Conservation (phyloP, 92 coral and sea anemone species). For the Bergia puertoricense region DNA sequence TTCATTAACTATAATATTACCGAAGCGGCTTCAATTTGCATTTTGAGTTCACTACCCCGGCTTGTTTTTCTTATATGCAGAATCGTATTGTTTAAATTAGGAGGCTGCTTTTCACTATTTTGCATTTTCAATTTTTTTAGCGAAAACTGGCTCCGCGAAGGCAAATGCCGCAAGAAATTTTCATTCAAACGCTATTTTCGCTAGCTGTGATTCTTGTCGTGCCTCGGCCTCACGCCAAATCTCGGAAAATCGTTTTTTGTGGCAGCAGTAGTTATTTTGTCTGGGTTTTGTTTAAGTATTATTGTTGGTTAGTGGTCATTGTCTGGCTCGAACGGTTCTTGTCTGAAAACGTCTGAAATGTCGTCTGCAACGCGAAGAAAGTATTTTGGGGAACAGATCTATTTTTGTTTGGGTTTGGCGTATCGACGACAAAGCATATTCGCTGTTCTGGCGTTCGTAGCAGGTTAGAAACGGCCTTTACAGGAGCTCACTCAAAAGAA, state of each 20-base stretch:
- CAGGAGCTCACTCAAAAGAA: conserved; percentile 33
- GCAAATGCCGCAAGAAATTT: conserved; percentile 24
- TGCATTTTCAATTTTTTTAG: conserved; percentile 65
- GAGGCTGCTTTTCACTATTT: conserved; percentile 55
- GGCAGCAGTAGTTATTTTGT: conserved; percentile 84
- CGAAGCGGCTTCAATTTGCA: conserved; percentile 70
- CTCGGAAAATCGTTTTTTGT: conserved; percentile 70
- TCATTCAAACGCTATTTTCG: not conserved
- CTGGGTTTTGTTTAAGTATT: conserved; percentile 99
- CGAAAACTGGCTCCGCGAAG: conserved; percentile 27
- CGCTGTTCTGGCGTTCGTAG: not conserved
- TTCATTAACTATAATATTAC: conserved; percentile 24
- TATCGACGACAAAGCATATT: conserved; percentile 36
- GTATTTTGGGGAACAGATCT: conserved; percentile 69
- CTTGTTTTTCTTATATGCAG: conserved; percentile 59
- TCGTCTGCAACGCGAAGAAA: conserved; percentile 80
- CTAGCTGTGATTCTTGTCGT: conserved; percentile 44
- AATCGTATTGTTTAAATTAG: conserved; percentile 63
- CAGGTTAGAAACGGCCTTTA: conserved; percentile 7
- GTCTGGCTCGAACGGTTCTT: conserved; percentile 90
- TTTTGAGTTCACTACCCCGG: conserved; percentile 60
- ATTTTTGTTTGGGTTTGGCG: conserved; percentile 56
- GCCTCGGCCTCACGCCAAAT: conserved; percentile 62
- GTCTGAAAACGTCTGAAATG: conserved; percentile 93
- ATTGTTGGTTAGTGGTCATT: conserved; percentile 98